Conservation (phyloP, 1,140 invertebrate species). For the Colletes latitarsis region DNA sequence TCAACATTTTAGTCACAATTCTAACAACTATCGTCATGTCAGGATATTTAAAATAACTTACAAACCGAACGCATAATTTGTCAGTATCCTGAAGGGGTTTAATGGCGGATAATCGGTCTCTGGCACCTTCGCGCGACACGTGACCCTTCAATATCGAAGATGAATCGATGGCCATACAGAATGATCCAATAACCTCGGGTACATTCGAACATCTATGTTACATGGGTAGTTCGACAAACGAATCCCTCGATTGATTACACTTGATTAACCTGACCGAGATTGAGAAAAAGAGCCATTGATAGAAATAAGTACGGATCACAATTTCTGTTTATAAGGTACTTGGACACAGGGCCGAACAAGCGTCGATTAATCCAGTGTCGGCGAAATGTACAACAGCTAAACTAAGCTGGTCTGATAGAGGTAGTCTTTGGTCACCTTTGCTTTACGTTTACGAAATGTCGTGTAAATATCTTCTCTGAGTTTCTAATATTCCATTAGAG, state of each 20-base stretch:
- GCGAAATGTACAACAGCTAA: not conserved
- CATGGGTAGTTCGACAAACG: slow-evolving; percentile 10
- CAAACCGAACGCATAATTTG: too few species aligned
- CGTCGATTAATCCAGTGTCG: not conserved
- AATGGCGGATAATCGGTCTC: slow-evolving; percentile 1
- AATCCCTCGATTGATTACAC: slow-evolving; percentile 35
- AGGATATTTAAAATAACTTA: too few species aligned
- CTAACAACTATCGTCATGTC: too few species aligned
- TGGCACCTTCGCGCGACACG: not conserved
- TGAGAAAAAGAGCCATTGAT: not conserved
- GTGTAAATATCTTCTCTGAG: too few species aligned
- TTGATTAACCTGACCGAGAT: slow-evolving; percentile 26
- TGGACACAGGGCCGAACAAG: not conserved
- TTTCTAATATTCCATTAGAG: not conserved
- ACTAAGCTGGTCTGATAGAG: too few species aligned
- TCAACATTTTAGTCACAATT: too few species aligned
- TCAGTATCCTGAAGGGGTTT: not conserved
- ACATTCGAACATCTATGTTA: not conserved
- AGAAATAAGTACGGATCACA: slow-evolving; percentile 6
- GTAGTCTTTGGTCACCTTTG: not conserved
- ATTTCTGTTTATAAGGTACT: slow-evolving; percentile 25
- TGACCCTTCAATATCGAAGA: not conserved
- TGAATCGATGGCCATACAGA: slow-evolving; percentile 2
- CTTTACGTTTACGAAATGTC: too few species aligned
- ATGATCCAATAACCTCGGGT: slow-evolving; percentile 27